A percentile compares a stretch with the other conserved stretches of the same genome.
These are phyloP conservation scores for Drosophila picticornis DNA, from an alignment of 2,888 invertebrate genomes.

Conservation along the genomic window DNA sequence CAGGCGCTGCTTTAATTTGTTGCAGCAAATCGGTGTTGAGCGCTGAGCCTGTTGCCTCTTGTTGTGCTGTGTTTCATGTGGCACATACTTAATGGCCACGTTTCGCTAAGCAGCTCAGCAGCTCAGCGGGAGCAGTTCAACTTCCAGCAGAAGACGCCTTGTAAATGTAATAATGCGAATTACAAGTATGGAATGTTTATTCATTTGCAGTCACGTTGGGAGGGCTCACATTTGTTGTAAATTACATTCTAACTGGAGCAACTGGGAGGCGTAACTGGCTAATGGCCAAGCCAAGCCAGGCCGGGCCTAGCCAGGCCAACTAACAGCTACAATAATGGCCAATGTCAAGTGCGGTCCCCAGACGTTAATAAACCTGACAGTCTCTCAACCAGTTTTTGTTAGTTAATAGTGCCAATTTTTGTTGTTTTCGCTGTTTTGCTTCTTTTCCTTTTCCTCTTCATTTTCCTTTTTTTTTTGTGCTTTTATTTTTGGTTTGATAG, in stretches of 20 bases:
- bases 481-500: constrained; percentile 30
- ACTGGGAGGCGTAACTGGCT: constrained; percentile 22
- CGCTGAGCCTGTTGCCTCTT: constrained; percentile 9
- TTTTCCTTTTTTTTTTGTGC: background rate
- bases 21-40: constrained; percentile 15
- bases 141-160: background rate
- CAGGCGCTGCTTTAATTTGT: constrained; percentile 9
- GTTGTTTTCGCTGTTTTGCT: constrained; percentile 21
- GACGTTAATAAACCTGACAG: constrained; percentile 59
- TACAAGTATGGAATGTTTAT: constrained; percentile 27
- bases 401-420: constrained; percentile 48
- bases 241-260: constrained; percentile 31
- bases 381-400: constrained; percentile 38
- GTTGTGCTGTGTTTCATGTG: constrained; percentile 17
- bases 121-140: constrained; percentile 44
- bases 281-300: constrained; percentile 1
- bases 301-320: background rate
- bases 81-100: constrained; percentile 59
- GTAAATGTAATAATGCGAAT: constrained; percentile 34
- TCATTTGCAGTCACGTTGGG: constrained; percentile 46
- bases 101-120: constrained; percentile 64
- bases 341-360: constrained; percentile 62
- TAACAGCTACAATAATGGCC: constrained; percentile 42
- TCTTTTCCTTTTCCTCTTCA: background rate
- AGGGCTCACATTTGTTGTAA: constrained; percentile 25